These are phyloP conservation scores for Pseudeuparius sepicola DNA, from an alignment of 2,888 invertebrate species.

Conservation along the genomic window DNA sequence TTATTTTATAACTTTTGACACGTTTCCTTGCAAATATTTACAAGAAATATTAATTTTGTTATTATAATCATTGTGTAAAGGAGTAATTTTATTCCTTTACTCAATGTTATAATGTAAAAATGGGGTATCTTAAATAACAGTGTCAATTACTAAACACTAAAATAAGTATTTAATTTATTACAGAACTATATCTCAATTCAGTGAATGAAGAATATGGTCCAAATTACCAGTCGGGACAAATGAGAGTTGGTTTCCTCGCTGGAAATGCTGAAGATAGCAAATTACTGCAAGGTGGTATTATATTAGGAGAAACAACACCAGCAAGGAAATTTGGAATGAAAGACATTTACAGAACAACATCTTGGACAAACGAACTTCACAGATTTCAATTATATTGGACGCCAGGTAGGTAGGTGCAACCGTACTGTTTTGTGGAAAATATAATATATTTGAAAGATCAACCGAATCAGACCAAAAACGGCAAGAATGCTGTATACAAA, in stretches of 20 bases:
- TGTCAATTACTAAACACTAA: too few relatives aligned
- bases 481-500: too few relatives aligned
- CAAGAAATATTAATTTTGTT: too few relatives aligned
- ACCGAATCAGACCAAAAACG: too few relatives aligned
- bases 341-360: conserved; percentile 14
- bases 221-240: conserved; percentile 53
- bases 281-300: conserved; percentile 31
- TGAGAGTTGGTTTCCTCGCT: conserved; percentile 58
- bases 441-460: conserved; percentile 15
- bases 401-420: conserved; percentile 32
- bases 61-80: too few relatives aligned
- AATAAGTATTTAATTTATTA: too few relatives aligned
- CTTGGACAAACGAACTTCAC: conserved; percentile 47
- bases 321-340: conserved; percentile 32
- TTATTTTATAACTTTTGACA: too few relatives aligned
- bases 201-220: conserved; percentile 51
- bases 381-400: conserved; percentile 48
- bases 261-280: conserved; percentile 46
- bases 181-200: conserved; percentile 59
- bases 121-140: too few relatives aligned
- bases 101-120: too few relatives aligned
- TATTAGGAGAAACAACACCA: conserved; percentile 28
- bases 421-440: background rate
- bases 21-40: too few relatives aligned
- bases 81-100: too few relatives aligned